Conservation (phyloP, 2,888 invertebrate species). For the Cataglyphis altisquamis region DNA sequence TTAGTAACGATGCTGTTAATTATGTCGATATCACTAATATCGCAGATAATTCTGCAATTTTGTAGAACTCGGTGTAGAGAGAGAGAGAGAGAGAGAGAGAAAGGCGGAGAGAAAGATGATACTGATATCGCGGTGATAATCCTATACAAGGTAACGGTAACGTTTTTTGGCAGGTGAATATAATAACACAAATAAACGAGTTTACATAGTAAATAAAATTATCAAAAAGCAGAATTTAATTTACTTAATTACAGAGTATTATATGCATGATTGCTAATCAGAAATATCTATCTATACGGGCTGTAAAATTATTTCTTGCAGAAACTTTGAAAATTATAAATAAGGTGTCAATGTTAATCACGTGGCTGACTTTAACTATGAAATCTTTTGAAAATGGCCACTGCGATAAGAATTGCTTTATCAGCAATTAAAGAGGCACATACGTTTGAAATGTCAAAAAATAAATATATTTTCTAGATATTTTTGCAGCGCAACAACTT, state of each 20-base stretch:
- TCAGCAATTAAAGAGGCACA: slow-evolving; percentile 5
- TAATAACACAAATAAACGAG: neutral
- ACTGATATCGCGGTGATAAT: neutral
- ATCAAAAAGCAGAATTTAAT: too few relatives aligned
- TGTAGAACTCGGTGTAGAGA: neutral
- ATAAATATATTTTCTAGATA: too few relatives aligned
- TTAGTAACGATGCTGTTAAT: slow-evolving; percentile 39
- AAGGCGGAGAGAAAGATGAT: neutral
- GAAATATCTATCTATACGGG: neutral
- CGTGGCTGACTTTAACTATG: slow-evolving; percentile 1
- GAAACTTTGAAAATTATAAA: slow-evolving; percentile 24
- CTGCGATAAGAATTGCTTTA: slow-evolving; percentile 10
- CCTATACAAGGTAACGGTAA: neutral
- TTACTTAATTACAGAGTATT: neutral
- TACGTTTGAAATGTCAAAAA: too few relatives aligned
- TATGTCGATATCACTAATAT: slow-evolving; percentile 33
- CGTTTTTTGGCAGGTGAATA: neutral
- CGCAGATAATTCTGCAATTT: neutral
- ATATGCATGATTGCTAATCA: neutral
- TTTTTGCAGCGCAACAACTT: too few relatives aligned
- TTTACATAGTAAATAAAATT: neutral
- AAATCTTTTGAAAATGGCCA: slow-evolving; percentile 10
- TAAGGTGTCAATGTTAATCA: neutral
- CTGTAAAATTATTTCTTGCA: neutral
- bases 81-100: neutral